phyloP scores from a whole-genome alignment of 2,113 vertebrate genomes.

The Hemichromis elongatus region DNA sequence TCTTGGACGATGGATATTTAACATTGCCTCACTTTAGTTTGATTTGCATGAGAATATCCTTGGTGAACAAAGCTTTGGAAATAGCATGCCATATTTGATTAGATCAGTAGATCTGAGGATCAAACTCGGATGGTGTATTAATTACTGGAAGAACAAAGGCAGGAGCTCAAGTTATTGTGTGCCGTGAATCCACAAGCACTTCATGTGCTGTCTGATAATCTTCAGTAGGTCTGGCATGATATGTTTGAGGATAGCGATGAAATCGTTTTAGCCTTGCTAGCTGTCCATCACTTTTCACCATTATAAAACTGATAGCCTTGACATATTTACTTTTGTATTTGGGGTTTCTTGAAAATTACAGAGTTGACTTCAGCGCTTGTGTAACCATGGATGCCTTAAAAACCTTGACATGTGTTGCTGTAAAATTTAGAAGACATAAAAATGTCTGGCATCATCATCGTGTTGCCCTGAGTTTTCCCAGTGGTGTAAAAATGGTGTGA shows the following conservation, averaged over 20 bases:
- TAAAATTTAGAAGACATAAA: neutral
- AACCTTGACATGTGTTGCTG: neutral
- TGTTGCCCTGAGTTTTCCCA: neutral
- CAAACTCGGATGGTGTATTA: conserved; percentile 60
- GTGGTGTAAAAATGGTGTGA: neutral
- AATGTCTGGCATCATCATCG: neutral
- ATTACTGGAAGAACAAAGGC: conserved; percentile 61
- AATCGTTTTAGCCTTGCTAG: neutral
- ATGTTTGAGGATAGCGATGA: neutral
- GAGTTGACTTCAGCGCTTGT: neutral
- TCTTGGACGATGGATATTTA: conserved; percentile 57
- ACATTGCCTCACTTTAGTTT: conserved; percentile 50
- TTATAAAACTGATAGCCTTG: neutral
- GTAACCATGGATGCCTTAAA: neutral
- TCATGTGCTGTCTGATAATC: conserved; percentile 43
- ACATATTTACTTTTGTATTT: neutral
- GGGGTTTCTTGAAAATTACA: neutral
- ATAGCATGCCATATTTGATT: conserved; percentile 64
- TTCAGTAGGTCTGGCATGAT: neutral
- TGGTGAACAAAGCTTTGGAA: conserved; percentile 58
- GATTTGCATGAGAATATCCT: conserved; percentile 65
- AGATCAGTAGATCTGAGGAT: conserved; percentile 66
- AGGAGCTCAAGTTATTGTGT: conserved; percentile 52
- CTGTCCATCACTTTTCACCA: neutral
- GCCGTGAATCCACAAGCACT: conserved; percentile 32